Percentiles rank a stretch among this genome's conserved stretches.
Conservation (phyloP, 2,797 vertebrate species). For the Orientallactaga sibirica region DNA sequence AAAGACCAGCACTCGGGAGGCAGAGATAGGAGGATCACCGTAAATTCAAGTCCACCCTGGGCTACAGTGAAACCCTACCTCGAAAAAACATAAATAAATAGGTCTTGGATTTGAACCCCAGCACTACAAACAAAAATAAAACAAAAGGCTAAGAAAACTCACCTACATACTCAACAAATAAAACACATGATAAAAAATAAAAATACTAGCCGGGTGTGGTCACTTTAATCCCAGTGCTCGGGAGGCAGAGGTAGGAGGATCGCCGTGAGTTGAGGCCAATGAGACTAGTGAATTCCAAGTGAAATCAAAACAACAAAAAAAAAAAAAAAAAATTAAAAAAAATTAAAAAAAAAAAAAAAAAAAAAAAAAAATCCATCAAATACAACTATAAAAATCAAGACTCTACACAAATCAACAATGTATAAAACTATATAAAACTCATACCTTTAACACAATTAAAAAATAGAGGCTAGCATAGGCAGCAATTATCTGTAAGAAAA, state of each 20-base stretch:
- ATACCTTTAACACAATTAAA: not conserved
- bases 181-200: not conserved
- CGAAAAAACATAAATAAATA: not conserved
- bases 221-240: too few species aligned
- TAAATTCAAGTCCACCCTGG: too few species aligned
- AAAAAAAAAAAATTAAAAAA: too few species aligned
- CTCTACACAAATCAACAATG: conserved; percentile 26
- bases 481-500: not conserved
- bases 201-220: too few species aligned
- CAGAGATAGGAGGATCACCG: too few species aligned
- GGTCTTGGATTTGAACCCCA: not conserved
- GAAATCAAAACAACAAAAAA: not conserved
- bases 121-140: not conserved
- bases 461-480: not conserved
- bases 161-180: conserved; percentile 48
- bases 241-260: too few species aligned
- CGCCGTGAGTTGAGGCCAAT: too few species aligned
- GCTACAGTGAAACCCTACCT: too few species aligned
- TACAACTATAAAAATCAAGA: conserved; percentile 7
- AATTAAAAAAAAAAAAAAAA: too few species aligned
- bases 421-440: conserved; percentile 39
- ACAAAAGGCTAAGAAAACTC: not conserved
- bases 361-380: too few species aligned
- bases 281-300: too few species aligned
- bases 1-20: not conserved